Evolutionary conservation across 2,113 vertebrate genomes (phyloP).

Genomic region (Ammodramus savannarum): DNA sequence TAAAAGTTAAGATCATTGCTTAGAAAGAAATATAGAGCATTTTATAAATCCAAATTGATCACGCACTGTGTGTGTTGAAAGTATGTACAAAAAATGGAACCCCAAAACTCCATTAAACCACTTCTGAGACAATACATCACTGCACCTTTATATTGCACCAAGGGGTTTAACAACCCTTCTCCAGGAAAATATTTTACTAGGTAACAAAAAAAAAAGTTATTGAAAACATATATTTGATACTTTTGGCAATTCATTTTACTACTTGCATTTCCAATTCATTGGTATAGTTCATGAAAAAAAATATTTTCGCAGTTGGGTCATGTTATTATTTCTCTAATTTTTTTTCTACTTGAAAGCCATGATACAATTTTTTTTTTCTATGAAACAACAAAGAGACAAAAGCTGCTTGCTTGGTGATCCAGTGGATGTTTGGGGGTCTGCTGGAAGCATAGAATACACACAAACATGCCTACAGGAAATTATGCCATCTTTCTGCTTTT

Average conservation of each 20-base stretch:
- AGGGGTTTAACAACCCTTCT: conserved; percentile 38
- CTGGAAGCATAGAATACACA: not conserved
- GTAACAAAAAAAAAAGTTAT: conserved; percentile 56
- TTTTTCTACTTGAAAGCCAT: not conserved
- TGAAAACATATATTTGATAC: conserved; percentile 54
- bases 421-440: not conserved
- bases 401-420: not conserved
- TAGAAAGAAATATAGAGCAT: not conserved
- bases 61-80: not conserved
- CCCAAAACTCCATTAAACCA: conserved; percentile 49
- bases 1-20: conserved; percentile 1
- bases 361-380: not conserved
- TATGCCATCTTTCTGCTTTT: not conserved
- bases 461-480: not conserved
- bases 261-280: conserved; percentile 46
- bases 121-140: conserved; percentile 62
- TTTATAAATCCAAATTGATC: conserved; percentile 48
- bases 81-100: conserved; percentile 15
- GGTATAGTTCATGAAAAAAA: conserved; percentile 52
- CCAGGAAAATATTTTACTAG: conserved; percentile 56
- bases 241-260: conserved; percentile 57
- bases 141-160: conserved; percentile 27
- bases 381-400: not conserved
- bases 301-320: conserved; percentile 1
- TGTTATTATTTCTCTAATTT: conserved; percentile 20